phyloP scores from a whole-genome alignment of 2,797 vertebrate genomes.

The Triplophysa yarkandensis region DNA sequence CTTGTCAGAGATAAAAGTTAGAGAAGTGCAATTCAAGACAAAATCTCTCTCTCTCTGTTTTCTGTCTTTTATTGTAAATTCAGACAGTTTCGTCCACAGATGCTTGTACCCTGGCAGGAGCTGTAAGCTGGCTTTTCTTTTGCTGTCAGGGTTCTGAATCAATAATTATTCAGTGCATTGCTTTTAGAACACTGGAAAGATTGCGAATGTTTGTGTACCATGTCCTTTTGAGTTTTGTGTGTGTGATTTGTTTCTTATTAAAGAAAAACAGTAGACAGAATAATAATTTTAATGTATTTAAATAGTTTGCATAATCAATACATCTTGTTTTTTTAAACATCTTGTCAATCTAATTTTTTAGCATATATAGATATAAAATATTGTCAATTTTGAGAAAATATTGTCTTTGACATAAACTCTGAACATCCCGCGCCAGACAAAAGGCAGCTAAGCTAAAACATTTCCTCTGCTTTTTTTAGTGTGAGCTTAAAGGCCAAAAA shows the following conservation, averaged over 20 bases:
- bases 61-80: conserved; percentile 14
- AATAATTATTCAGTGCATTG: conserved; percentile 13
- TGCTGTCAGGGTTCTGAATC: conserved; percentile 16
- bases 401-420: neutral
- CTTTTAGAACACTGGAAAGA: conserved; percentile 26
- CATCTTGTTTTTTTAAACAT: no score
- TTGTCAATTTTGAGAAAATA: neutral
- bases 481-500: conserved; percentile 12
- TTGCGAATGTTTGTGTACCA: neutral
- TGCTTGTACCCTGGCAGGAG: neutral
- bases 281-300: no score
- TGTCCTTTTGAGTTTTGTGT: neutral
- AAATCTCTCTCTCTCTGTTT: neutral
- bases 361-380: no score
- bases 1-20: conserved; percentile 27
- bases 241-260: neutral
- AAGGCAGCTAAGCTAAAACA: conserved; percentile 12
- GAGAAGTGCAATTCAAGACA: neutral
- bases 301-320: neutral
- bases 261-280: neutral
- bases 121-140: conserved; percentile 10
- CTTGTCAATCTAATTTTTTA: no score
- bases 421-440: conserved; percentile 20
- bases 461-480: conserved; percentile 17
- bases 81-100: conserved; percentile 15